Percentiles rank a stretch among this genome's conserved stretches.
Evolutionary conservation across 2,113 vertebrate species (phyloP).

Genomic region (Rhynchomys soricoides): DNA sequence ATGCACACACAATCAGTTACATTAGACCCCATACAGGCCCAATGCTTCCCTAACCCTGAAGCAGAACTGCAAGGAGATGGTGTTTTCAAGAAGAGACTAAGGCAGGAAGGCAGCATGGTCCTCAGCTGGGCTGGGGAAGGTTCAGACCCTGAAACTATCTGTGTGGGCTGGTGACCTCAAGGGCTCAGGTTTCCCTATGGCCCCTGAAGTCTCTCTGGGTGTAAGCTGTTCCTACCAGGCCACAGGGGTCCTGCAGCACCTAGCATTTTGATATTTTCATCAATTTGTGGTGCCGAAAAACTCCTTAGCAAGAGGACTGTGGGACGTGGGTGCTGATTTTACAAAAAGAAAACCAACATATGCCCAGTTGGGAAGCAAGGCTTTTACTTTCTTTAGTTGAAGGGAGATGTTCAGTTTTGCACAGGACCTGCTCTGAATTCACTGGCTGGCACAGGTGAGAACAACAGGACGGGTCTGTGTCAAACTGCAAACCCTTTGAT

Average conservation of each 20-base stretch:
- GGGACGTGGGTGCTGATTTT: not conserved
- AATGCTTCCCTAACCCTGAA: not conserved
- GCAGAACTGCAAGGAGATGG: not conserved
- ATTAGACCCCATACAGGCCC: not conserved
- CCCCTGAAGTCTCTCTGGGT: slow-evolving; percentile 42
- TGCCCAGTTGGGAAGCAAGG: not conserved
- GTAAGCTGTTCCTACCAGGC: not conserved
- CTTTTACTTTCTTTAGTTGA: slow-evolving; percentile 1
- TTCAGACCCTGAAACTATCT: not conserved
- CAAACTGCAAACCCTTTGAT: not conserved
- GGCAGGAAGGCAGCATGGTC: not conserved
- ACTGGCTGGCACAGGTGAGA: not conserved
- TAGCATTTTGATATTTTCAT: slow-evolving; percentile 60
- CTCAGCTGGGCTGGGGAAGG: not conserved
- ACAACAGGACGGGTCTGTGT: accelerated
- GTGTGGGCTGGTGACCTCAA: not conserved
- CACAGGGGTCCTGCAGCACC: not conserved
- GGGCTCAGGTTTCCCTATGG: slow-evolving; percentile 35
- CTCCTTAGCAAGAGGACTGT: not conserved
- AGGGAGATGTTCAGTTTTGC: not conserved
- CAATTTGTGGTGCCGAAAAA: not conserved
- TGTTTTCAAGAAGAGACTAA: slow-evolving; percentile 8
- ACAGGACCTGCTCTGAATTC: not conserved
- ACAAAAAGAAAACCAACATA: not conserved
- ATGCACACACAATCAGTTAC: not conserved